Evolutionary conservation across 2,113 vertebrate species (phyloP).

Genomic region (Notothenia coriiceps): DNA sequence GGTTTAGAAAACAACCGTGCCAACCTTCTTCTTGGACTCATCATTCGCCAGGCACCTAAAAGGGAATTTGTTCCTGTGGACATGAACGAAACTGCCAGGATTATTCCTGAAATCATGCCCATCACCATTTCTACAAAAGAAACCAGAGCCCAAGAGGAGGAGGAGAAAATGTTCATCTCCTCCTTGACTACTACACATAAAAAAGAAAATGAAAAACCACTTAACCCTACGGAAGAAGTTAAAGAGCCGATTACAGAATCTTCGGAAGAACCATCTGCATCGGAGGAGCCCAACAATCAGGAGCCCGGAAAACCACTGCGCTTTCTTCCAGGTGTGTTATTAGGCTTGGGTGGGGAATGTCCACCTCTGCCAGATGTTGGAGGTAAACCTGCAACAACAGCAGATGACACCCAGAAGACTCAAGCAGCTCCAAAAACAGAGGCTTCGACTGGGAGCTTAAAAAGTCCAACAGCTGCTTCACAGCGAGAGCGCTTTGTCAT

Average conservation of each 20-base stretch:
- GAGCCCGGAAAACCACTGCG: slow-evolving; percentile 91
- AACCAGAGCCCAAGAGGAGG: slow-evolving; percentile 81
- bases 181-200: slow-evolving; percentile 86
- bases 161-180: slow-evolving; percentile 91
- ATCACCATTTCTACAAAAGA: slow-evolving; percentile 81
- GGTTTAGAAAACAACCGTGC: slow-evolving; percentile 94
- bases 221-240: slow-evolving; percentile 78
- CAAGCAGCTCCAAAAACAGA: slow-evolving; percentile 70
- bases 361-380: slow-evolving; percentile 88
- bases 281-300: slow-evolving; percentile 84
- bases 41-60: slow-evolving; percentile 95
- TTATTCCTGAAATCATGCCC: slow-evolving; percentile 90
- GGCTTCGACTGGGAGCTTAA: slow-evolving; percentile 71
- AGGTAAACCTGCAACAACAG: slow-evolving; percentile 83
- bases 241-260: slow-evolving; percentile 72
- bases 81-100: slow-evolving; percentile 80
- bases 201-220: slow-evolving; percentile 87
- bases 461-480: slow-evolving; percentile 77
- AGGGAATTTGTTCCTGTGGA: slow-evolving; percentile 88
- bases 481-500: slow-evolving; percentile 83
- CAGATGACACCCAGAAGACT: slow-evolving; percentile 86
- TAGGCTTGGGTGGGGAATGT: slow-evolving; percentile 91
- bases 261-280: slow-evolving; percentile 73
- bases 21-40: slow-evolving; percentile 94
- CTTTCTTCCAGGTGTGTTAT: slow-evolving; percentile 95